These are phyloP conservation scores for Mustela lutreola DNA, from an alignment of 2,113 vertebrate genomes.

Conservation along the genomic window DNA sequence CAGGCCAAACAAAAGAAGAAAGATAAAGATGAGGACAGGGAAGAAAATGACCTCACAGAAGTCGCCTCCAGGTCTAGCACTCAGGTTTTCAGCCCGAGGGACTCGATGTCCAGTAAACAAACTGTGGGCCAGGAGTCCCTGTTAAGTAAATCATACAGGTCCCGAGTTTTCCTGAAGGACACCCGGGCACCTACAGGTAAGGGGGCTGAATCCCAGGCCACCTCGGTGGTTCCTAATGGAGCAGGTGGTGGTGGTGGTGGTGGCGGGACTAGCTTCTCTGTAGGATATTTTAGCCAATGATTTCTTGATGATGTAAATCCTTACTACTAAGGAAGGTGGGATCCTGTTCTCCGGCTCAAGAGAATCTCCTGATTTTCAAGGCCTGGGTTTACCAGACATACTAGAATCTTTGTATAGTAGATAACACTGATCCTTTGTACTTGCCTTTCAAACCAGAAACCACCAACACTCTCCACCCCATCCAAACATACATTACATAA, in stretches of 20 bases:
- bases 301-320: slow-evolving; percentile 17
- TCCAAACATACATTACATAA: neutral
- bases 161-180: neutral
- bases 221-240: neutral
- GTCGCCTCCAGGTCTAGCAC: slow-evolving; percentile 49
- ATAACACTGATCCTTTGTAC: neutral
- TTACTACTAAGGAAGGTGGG: neutral
- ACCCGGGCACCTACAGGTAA: slow-evolving; percentile 55
- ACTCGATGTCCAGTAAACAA: slow-evolving; percentile 56
- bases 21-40: slow-evolving; percentile 57
- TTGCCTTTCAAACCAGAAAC: slow-evolving; percentile 4
- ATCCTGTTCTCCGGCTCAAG: neutral
- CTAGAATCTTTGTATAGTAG: neutral
- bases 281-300: neutral
- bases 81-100: neutral
- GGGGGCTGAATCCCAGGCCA: neutral
- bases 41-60: neutral
- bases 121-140: neutral
- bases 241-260: neutral
- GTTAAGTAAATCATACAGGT: neutral
- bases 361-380: neutral
- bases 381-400: neutral
- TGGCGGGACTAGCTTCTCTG: neutral
- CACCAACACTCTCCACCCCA: neutral
- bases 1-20: neutral